A percentile compares a stretch with the other conserved stretches of the same genome.
Conservation (phyloP, 2,888 invertebrate genomes). For the Ptychoptera albimana region DNA sequence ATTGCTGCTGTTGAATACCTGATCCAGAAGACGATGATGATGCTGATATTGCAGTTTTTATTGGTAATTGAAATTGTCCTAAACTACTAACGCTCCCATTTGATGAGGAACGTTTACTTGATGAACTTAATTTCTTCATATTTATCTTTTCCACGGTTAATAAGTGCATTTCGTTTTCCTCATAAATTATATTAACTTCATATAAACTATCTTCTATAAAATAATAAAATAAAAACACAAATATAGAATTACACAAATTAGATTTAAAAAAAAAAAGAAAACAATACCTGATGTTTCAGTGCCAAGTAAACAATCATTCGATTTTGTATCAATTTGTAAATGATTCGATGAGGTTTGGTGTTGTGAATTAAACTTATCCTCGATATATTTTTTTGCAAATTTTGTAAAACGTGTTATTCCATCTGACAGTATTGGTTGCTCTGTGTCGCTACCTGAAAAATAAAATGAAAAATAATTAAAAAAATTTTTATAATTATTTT, state of each 20-base stretch:
- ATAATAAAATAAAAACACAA: not conserved
- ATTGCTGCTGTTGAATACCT: conserved; percentile 1
- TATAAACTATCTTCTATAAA: conserved; percentile 10
- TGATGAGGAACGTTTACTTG: conserved; percentile 8
- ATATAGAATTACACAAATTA: not conserved
- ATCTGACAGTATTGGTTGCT: conserved; percentile 10
- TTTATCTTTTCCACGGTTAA: conserved; percentile 12
- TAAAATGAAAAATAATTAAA: not conserved
- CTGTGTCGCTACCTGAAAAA: conserved; percentile 12
- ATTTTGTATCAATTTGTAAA: not conserved
- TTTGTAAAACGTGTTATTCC: conserved; percentile 8
- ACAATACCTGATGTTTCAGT: not conserved
- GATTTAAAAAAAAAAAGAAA: too few relatives aligned
- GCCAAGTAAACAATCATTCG: not conserved
- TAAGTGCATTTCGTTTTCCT: conserved; percentile 12
- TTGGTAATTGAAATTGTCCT: conserved; percentile 9
- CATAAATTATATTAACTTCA: conserved; percentile 12
- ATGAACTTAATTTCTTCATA: conserved; percentile 6
- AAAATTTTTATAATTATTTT: not conserved
- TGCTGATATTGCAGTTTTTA: not conserved
- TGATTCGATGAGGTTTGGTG: not conserved
- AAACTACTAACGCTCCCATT: conserved; percentile 13
- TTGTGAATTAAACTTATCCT: not conserved
- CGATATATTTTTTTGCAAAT: conserved; percentile 4
- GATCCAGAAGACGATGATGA: too few relatives aligned